A percentile compares a stretch with the other conserved stretches of the same genome.
These are phyloP conservation scores for Sylvia borin DNA, from an alignment of 2,797 vertebrate genomes.

Conservation along the genomic window DNA sequence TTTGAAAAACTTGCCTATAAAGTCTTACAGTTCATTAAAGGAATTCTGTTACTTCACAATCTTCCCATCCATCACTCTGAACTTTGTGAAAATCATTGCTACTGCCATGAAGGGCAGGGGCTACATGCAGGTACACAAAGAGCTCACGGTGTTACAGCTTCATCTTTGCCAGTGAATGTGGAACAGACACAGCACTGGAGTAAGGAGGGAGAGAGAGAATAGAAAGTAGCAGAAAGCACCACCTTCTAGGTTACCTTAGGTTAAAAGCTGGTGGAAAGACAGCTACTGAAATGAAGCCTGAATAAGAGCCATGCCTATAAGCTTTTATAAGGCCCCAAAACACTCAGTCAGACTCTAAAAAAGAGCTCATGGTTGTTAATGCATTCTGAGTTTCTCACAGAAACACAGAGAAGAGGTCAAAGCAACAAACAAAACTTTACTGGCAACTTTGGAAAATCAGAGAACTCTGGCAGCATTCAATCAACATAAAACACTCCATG, in stretches of 20 bases:
- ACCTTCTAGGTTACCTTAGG: not conserved
- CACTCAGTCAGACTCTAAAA: not conserved
- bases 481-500: not conserved
- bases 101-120: not conserved
- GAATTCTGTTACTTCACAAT: not conserved
- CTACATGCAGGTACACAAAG: not conserved
- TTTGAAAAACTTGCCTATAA: conserved; percentile 8
- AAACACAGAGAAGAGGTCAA: not conserved
- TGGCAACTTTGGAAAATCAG: not conserved
- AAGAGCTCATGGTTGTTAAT: not conserved
- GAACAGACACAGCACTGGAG: not conserved
- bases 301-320: not conserved
- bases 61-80: not conserved
- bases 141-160: not conserved
- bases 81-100: not conserved
- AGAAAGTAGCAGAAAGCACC: not conserved
- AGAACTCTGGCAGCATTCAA: not conserved
- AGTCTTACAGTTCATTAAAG: not conserved
- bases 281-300: not conserved
- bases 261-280: not conserved
- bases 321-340: not conserved
- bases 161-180: not conserved
- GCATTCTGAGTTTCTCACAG: not conserved
- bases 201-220: not conserved
- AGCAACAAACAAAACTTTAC: not conserved